Conservation (phyloP, 2,797 vertebrate genomes). For the Podarcis lilfordi region DNA sequence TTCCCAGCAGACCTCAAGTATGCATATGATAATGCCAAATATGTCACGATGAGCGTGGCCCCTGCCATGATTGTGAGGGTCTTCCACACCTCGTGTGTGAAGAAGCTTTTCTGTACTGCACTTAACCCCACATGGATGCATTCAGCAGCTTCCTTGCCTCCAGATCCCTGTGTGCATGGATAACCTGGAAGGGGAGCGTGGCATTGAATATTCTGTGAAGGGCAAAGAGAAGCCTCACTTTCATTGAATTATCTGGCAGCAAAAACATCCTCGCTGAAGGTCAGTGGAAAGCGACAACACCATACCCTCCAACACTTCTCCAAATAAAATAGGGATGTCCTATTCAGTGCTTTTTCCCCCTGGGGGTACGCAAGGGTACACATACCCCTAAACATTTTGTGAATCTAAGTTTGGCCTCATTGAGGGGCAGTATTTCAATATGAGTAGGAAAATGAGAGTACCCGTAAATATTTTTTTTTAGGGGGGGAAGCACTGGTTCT, state of each 20-base stretch:
- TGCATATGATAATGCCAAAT: not conserved
- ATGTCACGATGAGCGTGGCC: not conserved
- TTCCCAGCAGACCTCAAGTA: not conserved
- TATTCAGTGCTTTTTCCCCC: too few species aligned
- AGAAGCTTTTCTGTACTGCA: not conserved
- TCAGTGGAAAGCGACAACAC: too few species aligned
- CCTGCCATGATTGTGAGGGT: not conserved
- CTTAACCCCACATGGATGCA: not conserved
- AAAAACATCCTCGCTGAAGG: too few species aligned
- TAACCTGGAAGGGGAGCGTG: not conserved
- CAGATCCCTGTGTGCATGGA: not conserved
- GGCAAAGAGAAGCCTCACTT: not conserved
- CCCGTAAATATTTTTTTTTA: too few species aligned
- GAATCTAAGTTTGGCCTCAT: too few species aligned
- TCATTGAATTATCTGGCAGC: not conserved
- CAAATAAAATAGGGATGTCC: too few species aligned
- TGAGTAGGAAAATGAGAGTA: too few species aligned
- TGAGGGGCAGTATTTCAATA: too few species aligned
- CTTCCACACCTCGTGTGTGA: not conserved
- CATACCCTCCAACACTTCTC: too few species aligned
- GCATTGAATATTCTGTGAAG: not conserved
- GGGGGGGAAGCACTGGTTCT: too few species aligned
- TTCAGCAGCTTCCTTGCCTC: not conserved
- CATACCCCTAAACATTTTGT: too few species aligned
- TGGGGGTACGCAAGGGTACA: too few species aligned